Conservation (phyloP, 2,797 vertebrate genomes). For the Tachyglossus aculeatus region DNA sequence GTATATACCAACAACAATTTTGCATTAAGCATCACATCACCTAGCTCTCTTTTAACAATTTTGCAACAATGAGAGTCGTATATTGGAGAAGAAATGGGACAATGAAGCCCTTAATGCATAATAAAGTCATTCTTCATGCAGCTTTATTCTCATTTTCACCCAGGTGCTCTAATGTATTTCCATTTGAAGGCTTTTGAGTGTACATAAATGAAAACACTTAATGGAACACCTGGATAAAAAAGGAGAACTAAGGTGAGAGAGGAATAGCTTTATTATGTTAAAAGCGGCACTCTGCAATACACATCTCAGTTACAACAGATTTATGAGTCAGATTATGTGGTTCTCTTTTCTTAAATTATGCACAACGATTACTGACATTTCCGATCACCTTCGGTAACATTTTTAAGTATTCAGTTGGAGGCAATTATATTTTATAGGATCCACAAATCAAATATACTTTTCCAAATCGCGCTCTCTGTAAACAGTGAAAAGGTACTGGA, state of each 20-base stretch:
- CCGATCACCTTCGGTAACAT: neutral
- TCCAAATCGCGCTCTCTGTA: conserved; percentile 3
- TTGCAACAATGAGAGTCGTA: neutral
- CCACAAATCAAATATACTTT: neutral
- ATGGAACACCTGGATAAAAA: conserved; percentile 33
- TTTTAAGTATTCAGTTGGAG: conserved; percentile 5
- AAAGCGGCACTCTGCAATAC: neutral
- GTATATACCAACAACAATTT: conserved; percentile 18
- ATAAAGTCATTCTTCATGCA: neutral
- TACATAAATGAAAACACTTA: conserved; percentile 17
- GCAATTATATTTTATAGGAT: neutral
- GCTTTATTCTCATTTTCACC: neutral
- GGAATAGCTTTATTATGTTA: conserved; percentile 11
- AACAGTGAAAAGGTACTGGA: neutral
- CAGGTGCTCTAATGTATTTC: neutral
- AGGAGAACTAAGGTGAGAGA: neutral
- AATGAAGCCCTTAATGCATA: neutral
- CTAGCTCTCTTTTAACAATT: conserved; percentile 5
- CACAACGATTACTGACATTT: neutral
- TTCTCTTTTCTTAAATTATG: conserved; percentile 12
- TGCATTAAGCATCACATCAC: conserved; percentile 3
- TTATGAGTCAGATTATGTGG: conserved; percentile 8
- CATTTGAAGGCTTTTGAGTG: conserved; percentile 8
- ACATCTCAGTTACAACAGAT: neutral
- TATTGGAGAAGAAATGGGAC: neutral